Base-by-base conservation (phyloP, 2,113 vertebrate species). In the Gavialis gangeticus region DNA sequence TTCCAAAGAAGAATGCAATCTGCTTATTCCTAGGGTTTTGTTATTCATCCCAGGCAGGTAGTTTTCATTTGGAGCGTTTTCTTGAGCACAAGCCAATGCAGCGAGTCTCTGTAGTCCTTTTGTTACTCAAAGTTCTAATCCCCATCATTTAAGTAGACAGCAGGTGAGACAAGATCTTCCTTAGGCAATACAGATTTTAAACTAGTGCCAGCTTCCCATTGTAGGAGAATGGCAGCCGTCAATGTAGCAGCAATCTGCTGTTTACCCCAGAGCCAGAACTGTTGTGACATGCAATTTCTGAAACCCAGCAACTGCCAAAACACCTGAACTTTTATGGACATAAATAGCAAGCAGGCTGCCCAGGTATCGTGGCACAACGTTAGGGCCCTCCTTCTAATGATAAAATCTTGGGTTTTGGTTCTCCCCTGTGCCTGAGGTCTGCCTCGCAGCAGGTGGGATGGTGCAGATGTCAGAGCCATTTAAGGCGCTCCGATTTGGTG, bases 71-170 rank as follows among this genome's bases (percentile, higher is more conserved):
- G 57, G 58, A 75, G 10, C 66, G 9, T 56, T 81, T 63, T 15
- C 75, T 12, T 22, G 46, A 62, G 18, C 58, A 57, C 7, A 0
- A 0, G 3, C 0, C 3, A 75, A 7, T 1, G 21, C 3, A 19
- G 69, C 1, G 5, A 11, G 62, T 30, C 21, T 54, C 57, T 3
- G 21, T 17, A 37, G 58, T 75, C 78, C 2, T 1, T 55, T 10
- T 10, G 1, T 10, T 63, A 46, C 66, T 67, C 34, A 15, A 75
- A 28, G 21, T 5, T 88, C 86, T 89, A 6, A 18, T 75, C 24
- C 30, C 18, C 4, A 79, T 62, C 4, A 0, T 19, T 69, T 9
- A 0, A 19, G 25, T 9, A 16, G 30, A 17, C 24, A 14, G 55
- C 10, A 54, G 46, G 27, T 66, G 66, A 82, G 67, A 88, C 0